phyloP scores from a whole-genome alignment of 2,113 vertebrate genomes.

The Chaenocephalus aceratus region DNA sequence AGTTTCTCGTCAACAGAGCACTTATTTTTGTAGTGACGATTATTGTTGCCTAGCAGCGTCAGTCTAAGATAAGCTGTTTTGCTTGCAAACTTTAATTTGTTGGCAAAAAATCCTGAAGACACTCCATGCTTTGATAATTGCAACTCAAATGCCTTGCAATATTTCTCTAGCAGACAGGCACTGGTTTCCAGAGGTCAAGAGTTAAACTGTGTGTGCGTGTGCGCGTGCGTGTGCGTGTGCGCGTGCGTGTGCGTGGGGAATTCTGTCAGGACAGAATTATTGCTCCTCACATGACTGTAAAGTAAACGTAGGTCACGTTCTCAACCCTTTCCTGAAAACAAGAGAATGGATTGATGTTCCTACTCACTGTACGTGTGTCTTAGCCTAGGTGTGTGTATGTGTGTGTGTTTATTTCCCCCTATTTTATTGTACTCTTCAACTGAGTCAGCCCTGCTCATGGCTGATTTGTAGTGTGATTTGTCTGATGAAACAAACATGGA shows the following conservation, averaged over 20 bases:
- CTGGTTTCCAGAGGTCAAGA: background rate
- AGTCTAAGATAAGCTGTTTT: background rate
- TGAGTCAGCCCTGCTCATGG: too few relatives aligned
- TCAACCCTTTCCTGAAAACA: slow-evolving; percentile 22
- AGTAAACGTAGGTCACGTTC: slow-evolving; percentile 30
- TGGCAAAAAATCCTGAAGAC: background rate
- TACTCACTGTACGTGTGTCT: too few relatives aligned
- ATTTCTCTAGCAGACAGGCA: background rate
- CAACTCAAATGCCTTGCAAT: background rate
- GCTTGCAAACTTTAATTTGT: background rate
- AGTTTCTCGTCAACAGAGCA: background rate
- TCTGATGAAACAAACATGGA: slow-evolving; percentile 1
- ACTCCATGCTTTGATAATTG: background rate
- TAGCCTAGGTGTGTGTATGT: too few relatives aligned
- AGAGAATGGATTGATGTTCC: too few relatives aligned
- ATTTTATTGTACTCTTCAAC: too few relatives aligned
- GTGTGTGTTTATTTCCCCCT: too few relatives aligned
- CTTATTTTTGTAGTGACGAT: background rate
- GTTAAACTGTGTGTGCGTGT: background rate
- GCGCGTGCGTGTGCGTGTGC: too few relatives aligned
- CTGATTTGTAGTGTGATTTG: too few relatives aligned
- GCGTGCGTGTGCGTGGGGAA: background rate
- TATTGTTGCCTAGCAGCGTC: background rate
- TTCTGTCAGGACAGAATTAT: slow-evolving; percentile 15
- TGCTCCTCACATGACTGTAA: slow-evolving; percentile 30